Percentiles rank a stretch among this genome's conserved stretches.
Evolutionary conservation across 2,113 vertebrate genomes (phyloP).

Genomic region (Stictonetta naevosa): DNA sequence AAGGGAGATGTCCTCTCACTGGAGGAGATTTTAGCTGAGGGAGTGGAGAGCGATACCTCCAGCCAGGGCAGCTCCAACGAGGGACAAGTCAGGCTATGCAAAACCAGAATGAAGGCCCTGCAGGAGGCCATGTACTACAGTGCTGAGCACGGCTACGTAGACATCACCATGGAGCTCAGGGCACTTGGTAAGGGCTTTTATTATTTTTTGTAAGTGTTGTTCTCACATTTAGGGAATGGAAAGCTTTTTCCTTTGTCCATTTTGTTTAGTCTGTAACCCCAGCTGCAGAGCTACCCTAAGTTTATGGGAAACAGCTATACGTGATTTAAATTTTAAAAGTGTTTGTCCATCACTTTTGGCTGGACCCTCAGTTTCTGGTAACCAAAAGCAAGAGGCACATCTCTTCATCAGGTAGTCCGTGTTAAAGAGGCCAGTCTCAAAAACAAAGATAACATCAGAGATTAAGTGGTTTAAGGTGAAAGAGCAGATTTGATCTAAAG

Average conservation of each 20-base stretch:
- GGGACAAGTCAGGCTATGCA: conserved; percentile 84
- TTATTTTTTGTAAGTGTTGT: not conserved
- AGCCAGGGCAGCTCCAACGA: conserved; percentile 78
- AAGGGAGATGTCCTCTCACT: conserved; percentile 94
- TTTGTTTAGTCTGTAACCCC: not conserved
- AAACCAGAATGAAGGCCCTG: conserved; percentile 90
- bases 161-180: conserved; percentile 97
- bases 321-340: not conserved
- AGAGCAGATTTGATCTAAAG: not conserved
- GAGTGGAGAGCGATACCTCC: conserved; percentile 84
- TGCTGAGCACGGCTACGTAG: conserved; percentile 93
- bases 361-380: not conserved
- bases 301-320: not conserved
- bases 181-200: conserved; percentile 81
- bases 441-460: not conserved
- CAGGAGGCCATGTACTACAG: conserved; percentile 98
- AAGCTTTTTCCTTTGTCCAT: not conserved
- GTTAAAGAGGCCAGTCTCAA: not conserved
- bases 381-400: not conserved
- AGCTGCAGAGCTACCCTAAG: not conserved
- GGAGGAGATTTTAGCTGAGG: conserved; percentile 96
- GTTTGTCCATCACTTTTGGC: not conserved
- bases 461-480: not conserved
- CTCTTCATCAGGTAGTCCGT: not conserved
- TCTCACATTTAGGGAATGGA: accelerated